Evolutionary conservation across 1,140 invertebrate species (phyloP).

Genomic region (Cherax destructor): DNA sequence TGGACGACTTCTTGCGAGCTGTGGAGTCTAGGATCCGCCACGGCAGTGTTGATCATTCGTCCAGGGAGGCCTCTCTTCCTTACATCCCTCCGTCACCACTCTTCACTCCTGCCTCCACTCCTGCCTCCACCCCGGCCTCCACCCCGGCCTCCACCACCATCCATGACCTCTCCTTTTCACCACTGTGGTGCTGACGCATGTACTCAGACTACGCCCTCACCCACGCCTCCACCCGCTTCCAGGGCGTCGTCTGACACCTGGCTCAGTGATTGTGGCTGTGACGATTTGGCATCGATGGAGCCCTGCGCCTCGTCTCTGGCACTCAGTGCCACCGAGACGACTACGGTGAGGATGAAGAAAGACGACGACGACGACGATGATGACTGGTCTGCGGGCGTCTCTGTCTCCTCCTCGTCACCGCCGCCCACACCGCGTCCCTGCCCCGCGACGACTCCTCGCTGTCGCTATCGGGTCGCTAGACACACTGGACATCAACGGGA

Average conservation of each 20-base stretch:
- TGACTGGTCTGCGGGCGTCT: conserved; percentile 50
- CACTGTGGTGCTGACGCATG: conserved; percentile 54
- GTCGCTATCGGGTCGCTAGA: conserved; percentile 68
- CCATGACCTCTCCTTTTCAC: conserved; percentile 1
- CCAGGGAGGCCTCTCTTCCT: neutral
- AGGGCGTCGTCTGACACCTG: conserved; percentile 55
- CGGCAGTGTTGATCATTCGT: conserved; percentile 10
- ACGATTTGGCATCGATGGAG: conserved; percentile 64
- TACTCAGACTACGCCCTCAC: conserved; percentile 52
- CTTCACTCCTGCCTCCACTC: neutral
- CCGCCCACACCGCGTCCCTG: conserved; percentile 63
- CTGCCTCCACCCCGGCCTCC: too few species aligned
- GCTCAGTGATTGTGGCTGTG: conserved; percentile 65
- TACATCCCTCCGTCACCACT: neutral
- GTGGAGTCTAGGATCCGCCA: conserved; percentile 55
- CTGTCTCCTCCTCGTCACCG: conserved; percentile 58
- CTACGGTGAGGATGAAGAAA: conserved; percentile 23
- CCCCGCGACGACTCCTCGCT: conserved; percentile 62
- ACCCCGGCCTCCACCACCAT: conserved; percentile 22
- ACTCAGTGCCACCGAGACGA: conserved; percentile 67
- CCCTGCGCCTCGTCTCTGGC: conserved; percentile 65
- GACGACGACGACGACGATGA: conserved; percentile 66
- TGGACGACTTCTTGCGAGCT: conserved; percentile 50
- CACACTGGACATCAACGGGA: conserved; percentile 68
- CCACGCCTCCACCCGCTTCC: conserved; percentile 38